Percentiles rank a stretch among this genome's conserved stretches.
Evolutionary conservation across 2,113 vertebrate species (phyloP).

Genomic region (Meles meles): DNA sequence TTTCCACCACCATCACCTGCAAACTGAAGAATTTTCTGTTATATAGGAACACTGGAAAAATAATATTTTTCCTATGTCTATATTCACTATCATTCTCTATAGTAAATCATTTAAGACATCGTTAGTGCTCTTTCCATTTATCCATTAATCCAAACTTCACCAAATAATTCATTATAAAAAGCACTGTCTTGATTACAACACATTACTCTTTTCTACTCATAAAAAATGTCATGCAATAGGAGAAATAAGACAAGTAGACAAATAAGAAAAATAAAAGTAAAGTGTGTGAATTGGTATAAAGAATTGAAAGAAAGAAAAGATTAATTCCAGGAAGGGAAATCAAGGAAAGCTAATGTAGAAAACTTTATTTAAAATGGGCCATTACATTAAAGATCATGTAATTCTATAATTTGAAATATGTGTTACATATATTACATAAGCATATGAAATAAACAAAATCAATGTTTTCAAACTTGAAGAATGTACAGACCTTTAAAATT

Average conservation of each 20-base stretch:
- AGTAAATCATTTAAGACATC: not conserved
- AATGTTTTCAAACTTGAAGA: not conserved
- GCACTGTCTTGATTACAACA: not conserved
- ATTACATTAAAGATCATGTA: not conserved
- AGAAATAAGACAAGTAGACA: not conserved
- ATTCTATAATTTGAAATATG: not conserved
- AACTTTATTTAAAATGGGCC: not conserved
- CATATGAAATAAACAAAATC: not conserved
- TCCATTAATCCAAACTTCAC: not conserved
- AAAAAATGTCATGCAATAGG: not conserved
- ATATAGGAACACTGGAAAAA: not conserved
- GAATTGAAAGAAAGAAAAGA: not conserved
- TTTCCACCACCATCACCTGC: not conserved
- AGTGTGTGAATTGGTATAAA: not conserved
- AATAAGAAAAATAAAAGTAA: conserved; percentile 8
- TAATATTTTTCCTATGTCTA: not conserved
- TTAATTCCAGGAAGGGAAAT: not conserved
- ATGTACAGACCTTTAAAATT: not conserved
- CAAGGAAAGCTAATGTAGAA: not conserved
- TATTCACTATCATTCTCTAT: not conserved
- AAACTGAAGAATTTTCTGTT: not conserved
- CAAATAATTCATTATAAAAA: not conserved
- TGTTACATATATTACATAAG: not conserved
- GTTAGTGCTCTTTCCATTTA: not conserved
- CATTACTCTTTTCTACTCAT: not conserved